Conservation (phyloP, 2,113 vertebrate genomes). For the Bostrychus sinensis region DNA sequence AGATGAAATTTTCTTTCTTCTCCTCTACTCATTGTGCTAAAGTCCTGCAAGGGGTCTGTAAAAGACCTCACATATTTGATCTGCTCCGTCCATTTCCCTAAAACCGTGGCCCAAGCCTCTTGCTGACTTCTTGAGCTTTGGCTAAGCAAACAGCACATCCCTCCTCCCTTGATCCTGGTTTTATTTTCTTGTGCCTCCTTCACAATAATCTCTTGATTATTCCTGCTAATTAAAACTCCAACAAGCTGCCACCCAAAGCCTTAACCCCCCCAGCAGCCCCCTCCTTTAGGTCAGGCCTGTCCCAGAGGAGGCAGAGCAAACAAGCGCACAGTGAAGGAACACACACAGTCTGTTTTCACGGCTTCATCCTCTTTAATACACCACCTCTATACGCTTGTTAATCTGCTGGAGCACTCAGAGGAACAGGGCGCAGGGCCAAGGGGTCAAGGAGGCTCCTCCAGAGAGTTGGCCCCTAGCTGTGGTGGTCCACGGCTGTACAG, state of each 20-base stretch:
- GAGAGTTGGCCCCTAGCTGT: slow-evolving; percentile 74
- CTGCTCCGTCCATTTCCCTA: slow-evolving; percentile 26
- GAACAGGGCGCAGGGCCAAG: slow-evolving; percentile 50
- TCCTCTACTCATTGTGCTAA: neutral
- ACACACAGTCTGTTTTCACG: slow-evolving; percentile 70
- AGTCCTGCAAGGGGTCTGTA: slow-evolving; percentile 22
- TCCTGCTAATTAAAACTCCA: slow-evolving; percentile 95
- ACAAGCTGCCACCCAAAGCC: slow-evolving; percentile 85
- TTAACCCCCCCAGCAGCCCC: slow-evolving; percentile 64
- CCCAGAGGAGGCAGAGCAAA: slow-evolving; percentile 67
- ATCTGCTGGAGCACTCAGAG: slow-evolving; percentile 50
- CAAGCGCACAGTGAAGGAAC: slow-evolving; percentile 59
- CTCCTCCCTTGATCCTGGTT: slow-evolving; percentile 50
- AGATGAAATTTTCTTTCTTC: neutral
- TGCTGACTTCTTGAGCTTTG: slow-evolving; percentile 85
- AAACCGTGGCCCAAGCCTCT: slow-evolving; percentile 38
- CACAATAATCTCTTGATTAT: slow-evolving; percentile 90
- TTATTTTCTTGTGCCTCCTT: slow-evolving; percentile 60
- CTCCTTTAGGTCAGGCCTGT: slow-evolving; percentile 52
- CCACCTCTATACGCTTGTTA: slow-evolving; percentile 81
- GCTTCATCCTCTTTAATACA: slow-evolving; percentile 81
- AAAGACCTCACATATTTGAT: slow-evolving; percentile 25
- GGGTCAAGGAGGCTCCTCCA: slow-evolving; percentile 76
- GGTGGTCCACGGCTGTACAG: slow-evolving; percentile 34
- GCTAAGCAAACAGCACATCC: slow-evolving; percentile 86